These are phyloP conservation scores for Serranus cabrilla DNA, from an alignment of 2,797 vertebrate species.

Conservation along the genomic window DNA sequence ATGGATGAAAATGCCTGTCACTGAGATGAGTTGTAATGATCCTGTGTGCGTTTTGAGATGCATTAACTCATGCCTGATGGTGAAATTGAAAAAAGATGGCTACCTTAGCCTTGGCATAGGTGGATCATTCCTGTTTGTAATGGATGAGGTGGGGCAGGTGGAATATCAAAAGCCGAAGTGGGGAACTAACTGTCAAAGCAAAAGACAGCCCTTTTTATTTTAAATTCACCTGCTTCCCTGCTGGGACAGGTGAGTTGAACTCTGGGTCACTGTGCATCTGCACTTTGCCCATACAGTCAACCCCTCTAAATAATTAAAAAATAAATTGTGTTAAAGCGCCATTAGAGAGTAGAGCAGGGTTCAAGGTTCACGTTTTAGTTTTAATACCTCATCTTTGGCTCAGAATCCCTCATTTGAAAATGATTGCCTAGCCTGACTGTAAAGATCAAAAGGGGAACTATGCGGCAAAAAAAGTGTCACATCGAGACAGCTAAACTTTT, in stretches of 20 bases:
- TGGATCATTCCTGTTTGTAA: slow-evolving; percentile 29
- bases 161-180: slow-evolving; percentile 53
- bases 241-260: slow-evolving; percentile 58
- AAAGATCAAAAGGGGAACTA: slow-evolving; percentile 31
- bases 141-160: not conserved
- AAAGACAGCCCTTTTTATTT: slow-evolving; percentile 48
- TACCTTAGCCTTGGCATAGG: not conserved
- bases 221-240: slow-evolving; percentile 47
- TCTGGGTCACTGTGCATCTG: slow-evolving; percentile 56
- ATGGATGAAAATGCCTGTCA: slow-evolving; percentile 31
- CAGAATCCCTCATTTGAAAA: slow-evolving; percentile 28
- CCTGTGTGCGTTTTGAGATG: slow-evolving; percentile 7
- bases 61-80: not conserved
- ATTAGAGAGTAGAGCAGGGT: slow-evolving; percentile 43
- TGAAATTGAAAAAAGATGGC: not conserved
- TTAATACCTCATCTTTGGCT: slow-evolving; percentile 45
- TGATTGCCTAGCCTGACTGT: not conserved
- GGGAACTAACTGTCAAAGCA: slow-evolving; percentile 1
- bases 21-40: slow-evolving; percentile 10
- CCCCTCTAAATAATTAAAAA: slow-evolving; percentile 67
- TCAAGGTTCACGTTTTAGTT: slow-evolving; percentile 60
- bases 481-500: slow-evolving; percentile 28
- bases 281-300: slow-evolving; percentile 59
- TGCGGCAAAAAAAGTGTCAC: slow-evolving; percentile 29
- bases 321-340: slow-evolving; percentile 40